Base-by-base conservation (phyloP, 92 coral and sea anemone species). In the Isaurus tuberculatus region DNA sequence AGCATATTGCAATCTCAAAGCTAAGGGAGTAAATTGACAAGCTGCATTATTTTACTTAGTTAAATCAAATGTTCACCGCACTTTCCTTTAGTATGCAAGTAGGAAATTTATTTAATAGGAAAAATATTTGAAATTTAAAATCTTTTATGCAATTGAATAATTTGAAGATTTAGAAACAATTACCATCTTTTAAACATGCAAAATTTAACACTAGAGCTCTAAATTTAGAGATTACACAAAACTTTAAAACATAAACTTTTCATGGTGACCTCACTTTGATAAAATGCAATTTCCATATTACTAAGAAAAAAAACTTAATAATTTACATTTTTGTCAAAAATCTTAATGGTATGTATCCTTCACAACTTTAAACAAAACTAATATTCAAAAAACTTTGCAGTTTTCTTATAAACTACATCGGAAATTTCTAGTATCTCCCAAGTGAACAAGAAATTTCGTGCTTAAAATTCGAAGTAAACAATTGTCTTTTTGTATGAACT, bases 211-310 rank as follows among this genome's bases (percentile, higher is more conserved):
- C n/a, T 16, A 44, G 8, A 44, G 43, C 8, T 77, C 82, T 36
- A 77, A 77, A 77, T 57, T 77, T 77, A 60, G 82, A 77, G 64
- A 77, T 77, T 77, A 77, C 82, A 58, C 11, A n/a, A n/a, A 23
- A 10, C 2, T 40, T n/a, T 34, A 19, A 40, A 8, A 51, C 19
- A 58, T 49, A 60, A 60, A 8, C 13, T n/a, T n/a, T 26, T 22
- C 28, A n/a, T 10, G 33, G 32, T 63, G 68, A 28, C 28, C 34
- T 26, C 9, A 25, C 16, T 28, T 63, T n/a, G n/a, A 17, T 17
- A 53, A 53, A 53, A 17, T 53, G 63, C 22, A 53, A 5, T 53
- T 26, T 25, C 8, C 6, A 28, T 63, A 11, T 7, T 8, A 23
- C 5, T 26, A 7, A 63, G 27, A 11, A 28, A 26, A 26, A 17